Conservation (phyloP, 2,888 invertebrate species). For the Heliconius ethilla region DNA sequence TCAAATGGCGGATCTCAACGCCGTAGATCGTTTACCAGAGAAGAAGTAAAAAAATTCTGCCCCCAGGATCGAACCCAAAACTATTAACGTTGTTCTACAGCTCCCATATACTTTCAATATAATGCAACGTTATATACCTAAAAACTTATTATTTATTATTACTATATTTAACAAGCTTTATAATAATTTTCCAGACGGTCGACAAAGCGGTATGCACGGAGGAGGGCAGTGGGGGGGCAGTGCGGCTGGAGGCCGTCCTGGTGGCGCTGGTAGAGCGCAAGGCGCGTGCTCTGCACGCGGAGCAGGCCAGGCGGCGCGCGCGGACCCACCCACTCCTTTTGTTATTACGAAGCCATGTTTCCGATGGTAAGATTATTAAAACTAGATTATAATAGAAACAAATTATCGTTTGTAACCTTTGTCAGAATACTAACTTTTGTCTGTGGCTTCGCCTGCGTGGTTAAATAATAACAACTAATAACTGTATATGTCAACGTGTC, state of each 20-base stretch:
- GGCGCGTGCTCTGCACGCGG: constrained; percentile 81
- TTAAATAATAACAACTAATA: neutral
- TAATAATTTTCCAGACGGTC: constrained; percentile 71
- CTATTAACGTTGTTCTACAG: neutral
- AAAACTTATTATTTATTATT: too few relatives aligned
- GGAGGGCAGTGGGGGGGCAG: constrained; percentile 78
- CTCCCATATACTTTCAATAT: too few relatives aligned
- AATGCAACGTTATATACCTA: neutral
- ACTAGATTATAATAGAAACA: neutral
- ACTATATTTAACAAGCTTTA: neutral
- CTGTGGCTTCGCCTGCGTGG: neutral
- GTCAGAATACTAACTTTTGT: neutral
- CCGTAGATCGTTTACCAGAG: neutral
- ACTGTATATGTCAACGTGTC: neutral
- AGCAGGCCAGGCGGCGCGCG: constrained; percentile 77
- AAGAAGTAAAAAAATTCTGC: too few relatives aligned
- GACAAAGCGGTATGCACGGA: constrained; percentile 89
- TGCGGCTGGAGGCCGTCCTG: constrained; percentile 86
- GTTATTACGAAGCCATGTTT: constrained; percentile 71
- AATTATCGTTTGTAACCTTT: neutral
- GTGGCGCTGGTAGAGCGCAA: constrained; percentile 87
- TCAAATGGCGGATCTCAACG: neutral
- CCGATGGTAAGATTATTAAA: constrained; percentile 60
- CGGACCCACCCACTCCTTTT: constrained; percentile 70
- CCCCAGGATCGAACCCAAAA: neutral